Conservation (phyloP, 2,113 vertebrate species). For the Sisor rabdophorus region DNA sequence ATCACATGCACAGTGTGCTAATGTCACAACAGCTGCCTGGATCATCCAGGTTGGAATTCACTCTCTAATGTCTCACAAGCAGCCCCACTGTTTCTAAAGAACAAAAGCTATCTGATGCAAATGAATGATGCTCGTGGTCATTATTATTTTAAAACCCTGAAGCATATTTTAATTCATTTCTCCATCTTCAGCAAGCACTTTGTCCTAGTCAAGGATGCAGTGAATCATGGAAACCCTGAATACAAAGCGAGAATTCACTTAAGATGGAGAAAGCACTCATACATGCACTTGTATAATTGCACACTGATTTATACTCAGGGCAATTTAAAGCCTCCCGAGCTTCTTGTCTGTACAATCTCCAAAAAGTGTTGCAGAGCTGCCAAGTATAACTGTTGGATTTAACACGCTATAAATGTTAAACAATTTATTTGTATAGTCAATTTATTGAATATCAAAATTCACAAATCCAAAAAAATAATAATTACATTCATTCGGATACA, state of each 20-base stretch:
- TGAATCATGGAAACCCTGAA: not conserved
- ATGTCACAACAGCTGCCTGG: not conserved
- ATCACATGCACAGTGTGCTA: not conserved
- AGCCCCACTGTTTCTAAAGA: not conserved
- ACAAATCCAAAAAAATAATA: not conserved
- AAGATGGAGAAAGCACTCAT: not conserved
- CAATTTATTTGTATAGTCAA: not conserved
- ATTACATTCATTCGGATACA: not conserved
- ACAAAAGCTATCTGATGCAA: not conserved
- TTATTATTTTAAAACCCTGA: not conserved
- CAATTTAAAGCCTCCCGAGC: not conserved
- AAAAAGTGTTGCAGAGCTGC: not conserved
- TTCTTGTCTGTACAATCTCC: not conserved
- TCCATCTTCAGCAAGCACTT: not conserved
- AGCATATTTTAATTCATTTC: slow-evolving; percentile 7
- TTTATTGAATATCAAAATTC: not conserved
- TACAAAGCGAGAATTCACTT: not conserved
- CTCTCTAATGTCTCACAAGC: not conserved
- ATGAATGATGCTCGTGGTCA: not conserved
- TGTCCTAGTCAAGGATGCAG: not conserved
- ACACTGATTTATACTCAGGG: not conserved
- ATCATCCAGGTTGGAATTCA: not conserved
- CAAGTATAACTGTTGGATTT: not conserved
- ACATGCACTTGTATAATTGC: not conserved
- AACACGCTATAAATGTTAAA: not conserved